Evolutionary conservation across 2,888 invertebrate genomes (phyloP), one percentile per base, ranked within the genome.

Genomic region (Mycalesis mineus): DNA sequence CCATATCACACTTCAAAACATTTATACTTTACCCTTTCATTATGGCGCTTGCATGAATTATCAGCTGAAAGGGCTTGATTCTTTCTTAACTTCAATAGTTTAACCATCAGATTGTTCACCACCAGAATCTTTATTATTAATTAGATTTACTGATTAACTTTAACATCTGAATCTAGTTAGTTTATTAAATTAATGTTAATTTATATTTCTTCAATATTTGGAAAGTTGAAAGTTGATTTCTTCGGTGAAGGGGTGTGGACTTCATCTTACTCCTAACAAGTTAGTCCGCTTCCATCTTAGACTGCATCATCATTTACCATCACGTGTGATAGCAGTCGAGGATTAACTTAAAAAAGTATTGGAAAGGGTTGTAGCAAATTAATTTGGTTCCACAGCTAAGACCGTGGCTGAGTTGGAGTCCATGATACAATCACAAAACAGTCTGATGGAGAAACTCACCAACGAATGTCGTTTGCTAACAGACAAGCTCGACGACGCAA

Each of bases 401-500:
- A 96, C 95, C 82, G 95, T 96, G 90, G 93, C 94, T 91, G 95
- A 95, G 91, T 93, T 96, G 91, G 96, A 96, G 92, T 93, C 94
- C 86, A 94, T 95, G 94, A 93, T 96, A 91, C 94, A 94, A 91
- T 95, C 94, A 91, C 96, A 96, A 93, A 95, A 95, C 93, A 94
- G 94, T 93, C 95, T 96, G 93, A 95, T 96, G 94, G 95, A 95
- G 92, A 96, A 95, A 93, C 93, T 96, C 90, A 95, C 95, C 82
- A 92, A 92, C 82, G 96, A 96, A 92, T 96, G 96, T 92, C 96
- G 95, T 91, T 92, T 92, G 89, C 93, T 96, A 89, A 96, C 96
- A 82, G 92, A 94, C 91, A 96, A 95, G 92, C 93, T 96, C 92
- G 96, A 96, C 92, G 95, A 95, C 88, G 93, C 95, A 84, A 94